phyloP scores from a whole-genome alignment of 2,888 invertebrate species.

The Lasioglossum calceatum region DNA sequence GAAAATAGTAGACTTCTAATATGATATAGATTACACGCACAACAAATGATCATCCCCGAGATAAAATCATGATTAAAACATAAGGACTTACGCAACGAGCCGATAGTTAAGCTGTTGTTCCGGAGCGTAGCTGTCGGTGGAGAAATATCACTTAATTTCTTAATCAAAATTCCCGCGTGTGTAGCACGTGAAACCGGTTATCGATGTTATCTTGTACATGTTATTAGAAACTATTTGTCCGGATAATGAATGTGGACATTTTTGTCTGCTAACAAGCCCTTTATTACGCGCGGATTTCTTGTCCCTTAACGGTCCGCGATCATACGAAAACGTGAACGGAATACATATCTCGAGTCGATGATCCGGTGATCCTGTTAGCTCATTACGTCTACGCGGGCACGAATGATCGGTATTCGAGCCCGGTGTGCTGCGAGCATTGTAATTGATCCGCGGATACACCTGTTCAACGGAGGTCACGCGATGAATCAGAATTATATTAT shows the following conservation, averaged over 20 bases:
- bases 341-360: conserved; percentile 45
- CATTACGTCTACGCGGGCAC: conserved; percentile 46
- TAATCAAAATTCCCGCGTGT: neutral
- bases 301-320: conserved; percentile 35
- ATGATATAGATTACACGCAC: neutral
- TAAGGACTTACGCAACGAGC: neutral
- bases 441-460: conserved; percentile 27
- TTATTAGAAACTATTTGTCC: conserved; percentile 3
- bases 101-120: neutral
- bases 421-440: conserved; percentile 21
- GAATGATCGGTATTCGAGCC: conserved; percentile 48
- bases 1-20: neutral
- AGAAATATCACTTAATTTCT: neutral
- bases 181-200: neutral
- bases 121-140: neutral
- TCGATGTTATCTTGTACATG: neutral
- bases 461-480: conserved; percentile 19
- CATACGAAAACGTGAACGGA: conserved; percentile 61
- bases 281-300: conserved; percentile 21
- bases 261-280: conserved; percentile 10
- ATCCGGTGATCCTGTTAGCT: conserved; percentile 64
- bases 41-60: neutral
- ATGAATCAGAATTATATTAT: conserved; percentile 13
- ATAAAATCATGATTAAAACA: neutral
- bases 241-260: neutral